These are phyloP conservation scores for Eretmocerus hayati DNA, from an alignment of 2,888 invertebrate species.

Conservation along the genomic window DNA sequence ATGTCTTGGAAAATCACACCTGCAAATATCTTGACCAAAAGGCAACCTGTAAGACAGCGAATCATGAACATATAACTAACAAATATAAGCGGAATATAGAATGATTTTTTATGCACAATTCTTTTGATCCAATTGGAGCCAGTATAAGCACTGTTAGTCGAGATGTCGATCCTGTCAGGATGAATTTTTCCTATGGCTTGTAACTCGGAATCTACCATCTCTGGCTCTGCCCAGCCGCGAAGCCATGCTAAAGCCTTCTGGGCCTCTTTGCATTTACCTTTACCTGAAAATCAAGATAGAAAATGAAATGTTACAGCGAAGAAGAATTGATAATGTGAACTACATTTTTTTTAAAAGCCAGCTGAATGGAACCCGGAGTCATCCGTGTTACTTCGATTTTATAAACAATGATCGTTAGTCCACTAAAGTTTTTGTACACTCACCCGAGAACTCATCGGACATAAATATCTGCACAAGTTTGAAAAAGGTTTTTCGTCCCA, in stretches of 20 bases:
- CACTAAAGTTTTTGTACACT: no score
- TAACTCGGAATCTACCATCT: slow-evolving; percentile 11
- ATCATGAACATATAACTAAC: slow-evolving; percentile 1
- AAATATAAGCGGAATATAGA: not conserved
- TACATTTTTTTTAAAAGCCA: no score
- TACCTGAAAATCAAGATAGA: no score
- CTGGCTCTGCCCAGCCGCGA: slow-evolving; percentile 2
- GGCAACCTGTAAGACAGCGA: not conserved
- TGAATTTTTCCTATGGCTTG: not conserved
- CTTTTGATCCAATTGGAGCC: no score
- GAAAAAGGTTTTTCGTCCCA: no score
- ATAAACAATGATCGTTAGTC: no score
- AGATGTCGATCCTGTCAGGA: not conserved
- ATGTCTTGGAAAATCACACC: not conserved
- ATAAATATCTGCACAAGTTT: no score
- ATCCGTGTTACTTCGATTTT: no score
- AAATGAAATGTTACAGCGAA: no score
- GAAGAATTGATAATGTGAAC: not conserved
- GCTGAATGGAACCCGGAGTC: no score
- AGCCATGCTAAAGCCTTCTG: not conserved
- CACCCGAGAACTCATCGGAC: no score
- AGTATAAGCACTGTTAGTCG: not conserved
- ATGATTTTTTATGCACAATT: no score
- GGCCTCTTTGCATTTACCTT: not conserved
- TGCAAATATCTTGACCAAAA: not conserved